Evolutionary conservation across 2,888 invertebrate species (phyloP), one percentile per base, ranked within the genome.

Genomic region (Clunio marinus): DNA sequence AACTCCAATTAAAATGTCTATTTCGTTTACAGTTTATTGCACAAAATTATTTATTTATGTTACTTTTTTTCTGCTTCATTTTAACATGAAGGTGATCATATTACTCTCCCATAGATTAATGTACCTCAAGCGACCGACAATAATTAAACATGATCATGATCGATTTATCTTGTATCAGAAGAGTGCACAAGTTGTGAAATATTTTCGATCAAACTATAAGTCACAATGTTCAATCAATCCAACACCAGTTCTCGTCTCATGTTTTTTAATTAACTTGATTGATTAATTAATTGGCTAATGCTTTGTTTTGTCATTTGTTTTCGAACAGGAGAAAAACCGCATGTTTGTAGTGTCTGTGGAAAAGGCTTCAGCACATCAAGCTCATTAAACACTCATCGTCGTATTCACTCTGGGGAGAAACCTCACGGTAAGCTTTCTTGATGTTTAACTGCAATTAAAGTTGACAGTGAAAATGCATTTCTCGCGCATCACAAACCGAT

Each of bases 351-450:
- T 85, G 93, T 95, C 35, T 96, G 96, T 80, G 93, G 91, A 73
- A 96, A 96, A 81, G 96, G 95, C 24, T 96, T 96, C 83, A 93
- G 93, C 73, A 96, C 96, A 67, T 94, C 94, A 20, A 93, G 92
- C 72, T 87, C 88, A 0, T 77, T 89, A 46, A 96, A 96, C 80
- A 89, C 88, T 1, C 88, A 89, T 72, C 79, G 85, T 2, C 79
- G 88, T 69, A 89, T 89, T 74, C 88, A 68, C 81, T 93, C 93
- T 62, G 96, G 96, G n/a, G 95, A 96, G 81, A 95, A 96, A 76
- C 96, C 96, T 0, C 96, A 96, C 77, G 66, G 66, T 66, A 66
- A 66, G 66, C 35, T 20, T 8, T n/a, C 5, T 63, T 10, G n/a
- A 3, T 57, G 35, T n/a, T 74, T 81, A 81, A 35, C n/a, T 28